These are phyloP conservation scores for Aphrocallistes beatrix DNA, from an alignment of 37 sponge, comb jelly and placozoan genomes.

Conservation along the genomic window DNA sequence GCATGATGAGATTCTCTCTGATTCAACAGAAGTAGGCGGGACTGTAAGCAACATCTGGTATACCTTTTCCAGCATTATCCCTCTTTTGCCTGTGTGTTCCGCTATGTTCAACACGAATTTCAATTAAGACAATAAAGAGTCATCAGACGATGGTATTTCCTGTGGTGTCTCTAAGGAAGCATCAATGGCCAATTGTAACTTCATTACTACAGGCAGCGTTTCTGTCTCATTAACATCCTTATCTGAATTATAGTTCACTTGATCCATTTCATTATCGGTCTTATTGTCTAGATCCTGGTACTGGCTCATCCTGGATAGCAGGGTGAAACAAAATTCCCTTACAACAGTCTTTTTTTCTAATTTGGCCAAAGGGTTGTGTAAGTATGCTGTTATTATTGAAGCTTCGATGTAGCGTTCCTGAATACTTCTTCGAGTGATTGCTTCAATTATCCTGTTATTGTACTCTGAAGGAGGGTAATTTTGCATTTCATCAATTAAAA, in stretches of 20 bases:
- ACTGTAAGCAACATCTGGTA: constrained; percentile 9
- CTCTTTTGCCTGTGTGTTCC: not conserved
- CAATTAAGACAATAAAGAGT: constrained; percentile 8
- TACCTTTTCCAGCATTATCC: not conserved
- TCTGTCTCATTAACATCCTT: not conserved
- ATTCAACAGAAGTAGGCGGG: constrained; percentile 16
- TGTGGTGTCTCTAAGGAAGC: constrained; percentile 6
- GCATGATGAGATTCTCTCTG: constrained; percentile 4
- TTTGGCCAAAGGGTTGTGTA: constrained; percentile 17
- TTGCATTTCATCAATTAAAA: not conserved
- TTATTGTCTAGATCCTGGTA: not conserved
- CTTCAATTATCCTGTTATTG: constrained; percentile 13
- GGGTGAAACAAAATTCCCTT: not conserved
- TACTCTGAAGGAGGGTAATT: constrained; percentile 19
- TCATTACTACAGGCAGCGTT: constrained; percentile 10
- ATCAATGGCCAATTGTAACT: constrained; percentile 20
- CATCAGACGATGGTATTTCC: constrained; percentile 13
- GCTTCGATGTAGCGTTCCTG: constrained; percentile 4
- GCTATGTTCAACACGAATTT: not conserved
- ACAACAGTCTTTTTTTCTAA: not conserved
- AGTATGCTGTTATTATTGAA: constrained; percentile 7
- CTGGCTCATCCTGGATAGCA: constrained; percentile 7
- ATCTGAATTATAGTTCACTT: not conserved
- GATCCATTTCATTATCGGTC: constrained; percentile 12
- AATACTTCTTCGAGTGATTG: constrained; percentile 13